Conservation (phyloP, 2,797 vertebrate genomes). For the Sebastes glaucus region DNA sequence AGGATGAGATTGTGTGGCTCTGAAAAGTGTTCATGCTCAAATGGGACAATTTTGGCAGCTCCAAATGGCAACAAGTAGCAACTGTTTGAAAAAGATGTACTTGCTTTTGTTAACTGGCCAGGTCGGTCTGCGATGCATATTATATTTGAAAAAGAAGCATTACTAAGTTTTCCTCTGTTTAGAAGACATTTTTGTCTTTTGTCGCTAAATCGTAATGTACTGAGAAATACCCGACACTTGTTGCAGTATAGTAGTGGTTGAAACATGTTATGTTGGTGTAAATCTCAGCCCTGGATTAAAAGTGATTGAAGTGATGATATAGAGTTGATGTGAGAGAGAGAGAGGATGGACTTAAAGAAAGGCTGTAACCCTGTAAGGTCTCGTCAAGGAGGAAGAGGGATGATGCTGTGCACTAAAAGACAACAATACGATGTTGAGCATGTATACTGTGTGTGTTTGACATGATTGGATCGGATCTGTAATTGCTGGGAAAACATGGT, state of each 20-base stretch:
- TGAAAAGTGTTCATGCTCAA: background rate
- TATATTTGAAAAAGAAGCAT: background rate
- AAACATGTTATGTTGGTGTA: background rate
- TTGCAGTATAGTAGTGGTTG: background rate
- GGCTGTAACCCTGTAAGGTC: background rate
- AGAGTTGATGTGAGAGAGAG: too few relatives aligned
- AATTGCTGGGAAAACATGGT: background rate
- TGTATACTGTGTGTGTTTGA: background rate
- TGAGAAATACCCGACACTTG: background rate
- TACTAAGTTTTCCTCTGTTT: background rate
- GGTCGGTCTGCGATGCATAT: background rate
- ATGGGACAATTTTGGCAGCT: background rate
- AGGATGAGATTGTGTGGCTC: background rate
- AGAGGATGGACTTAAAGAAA: background rate
- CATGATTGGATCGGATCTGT: background rate
- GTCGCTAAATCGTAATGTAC: background rate
- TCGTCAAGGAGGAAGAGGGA: background rate
- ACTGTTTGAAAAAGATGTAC: background rate
- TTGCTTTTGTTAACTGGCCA: background rate
- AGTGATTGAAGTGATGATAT: too few relatives aligned
- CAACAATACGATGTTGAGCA: background rate
- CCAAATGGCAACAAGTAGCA: background rate
- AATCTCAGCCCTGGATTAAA: background rate
- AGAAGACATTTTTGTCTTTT: background rate
- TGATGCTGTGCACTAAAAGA: background rate